phyloP scores from a whole-genome alignment of 2,797 vertebrate genomes.

The Propithecus perrieri region DNA sequence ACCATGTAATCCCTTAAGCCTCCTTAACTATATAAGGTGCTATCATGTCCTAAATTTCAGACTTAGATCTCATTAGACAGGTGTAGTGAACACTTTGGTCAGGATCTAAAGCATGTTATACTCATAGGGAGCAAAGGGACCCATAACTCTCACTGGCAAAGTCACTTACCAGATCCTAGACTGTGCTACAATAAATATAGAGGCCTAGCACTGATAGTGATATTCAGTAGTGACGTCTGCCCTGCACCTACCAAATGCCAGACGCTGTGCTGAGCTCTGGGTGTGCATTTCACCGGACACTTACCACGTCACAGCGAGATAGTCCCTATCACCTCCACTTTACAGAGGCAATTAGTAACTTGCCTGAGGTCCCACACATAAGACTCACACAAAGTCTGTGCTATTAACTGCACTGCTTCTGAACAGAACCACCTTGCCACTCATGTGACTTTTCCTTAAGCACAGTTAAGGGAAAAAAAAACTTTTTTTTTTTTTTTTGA shows the following conservation, averaged over 20 bases:
- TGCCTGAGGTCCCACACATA: background rate
- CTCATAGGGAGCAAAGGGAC: background rate
- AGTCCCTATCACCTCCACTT: background rate
- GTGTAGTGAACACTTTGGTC: background rate
- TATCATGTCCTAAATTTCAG: background rate
- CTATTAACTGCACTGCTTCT: background rate
- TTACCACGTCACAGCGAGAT: fast-evolving
- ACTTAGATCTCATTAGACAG: background rate
- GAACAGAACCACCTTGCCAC: background rate
- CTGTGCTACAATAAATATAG: background rate
- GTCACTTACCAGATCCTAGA: background rate
- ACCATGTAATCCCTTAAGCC: background rate
- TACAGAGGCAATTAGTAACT: background rate
- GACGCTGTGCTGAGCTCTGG: background rate
- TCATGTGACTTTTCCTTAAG: background rate
- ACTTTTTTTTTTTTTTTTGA: background rate
- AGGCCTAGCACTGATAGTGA: background rate
- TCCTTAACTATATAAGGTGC: background rate
- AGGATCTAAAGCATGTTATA: background rate
- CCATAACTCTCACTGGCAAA: background rate
- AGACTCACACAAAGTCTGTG: background rate
- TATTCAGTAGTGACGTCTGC: background rate
- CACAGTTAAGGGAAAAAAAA: background rate
- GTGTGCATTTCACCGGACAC: background rate
- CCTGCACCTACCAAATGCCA: background rate